Conservation (phyloP, 1,140 invertebrate genomes). For the Heliconius hewitsoni region DNA sequence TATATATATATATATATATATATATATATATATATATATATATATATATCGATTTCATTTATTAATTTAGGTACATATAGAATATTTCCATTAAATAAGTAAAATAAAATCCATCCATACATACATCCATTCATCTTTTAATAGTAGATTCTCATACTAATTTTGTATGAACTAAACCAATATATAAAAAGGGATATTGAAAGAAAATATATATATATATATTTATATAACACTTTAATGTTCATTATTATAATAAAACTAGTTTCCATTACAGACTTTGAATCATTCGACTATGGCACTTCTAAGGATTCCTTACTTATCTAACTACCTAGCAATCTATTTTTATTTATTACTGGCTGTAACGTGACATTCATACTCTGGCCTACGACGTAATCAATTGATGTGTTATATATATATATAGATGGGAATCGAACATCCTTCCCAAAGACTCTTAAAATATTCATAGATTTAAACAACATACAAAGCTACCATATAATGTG, state of each 20-base stretch:
- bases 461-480: slow-evolving; percentile 7
- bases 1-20: too few species aligned
- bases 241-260: slow-evolving; percentile 3
- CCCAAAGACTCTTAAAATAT: not conserved
- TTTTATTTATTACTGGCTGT: slow-evolving; percentile 14
- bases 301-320: slow-evolving; percentile 9
- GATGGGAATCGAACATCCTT: too few species aligned
- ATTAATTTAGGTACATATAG: too few species aligned
- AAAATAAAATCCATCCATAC: too few species aligned
- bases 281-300: not conserved
- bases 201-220: not conserved
- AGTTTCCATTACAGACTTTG: slow-evolving; percentile 2
- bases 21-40: too few species aligned
- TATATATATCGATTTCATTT: too few species aligned
- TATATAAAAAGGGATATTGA: not conserved
- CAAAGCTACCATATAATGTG: slow-evolving; percentile 23
- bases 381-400: not conserved
- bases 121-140: too few species aligned
- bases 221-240: not conserved
- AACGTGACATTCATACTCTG: slow-evolving; percentile 6
- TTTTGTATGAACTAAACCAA: too few species aligned
- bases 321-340: not conserved
- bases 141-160: too few species aligned
- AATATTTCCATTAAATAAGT: too few species aligned
- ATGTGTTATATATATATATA: not conserved